These are phyloP conservation scores for Drosophila stalkeri DNA, from an alignment of 2,888 invertebrate genomes.

Conservation along the genomic window DNA sequence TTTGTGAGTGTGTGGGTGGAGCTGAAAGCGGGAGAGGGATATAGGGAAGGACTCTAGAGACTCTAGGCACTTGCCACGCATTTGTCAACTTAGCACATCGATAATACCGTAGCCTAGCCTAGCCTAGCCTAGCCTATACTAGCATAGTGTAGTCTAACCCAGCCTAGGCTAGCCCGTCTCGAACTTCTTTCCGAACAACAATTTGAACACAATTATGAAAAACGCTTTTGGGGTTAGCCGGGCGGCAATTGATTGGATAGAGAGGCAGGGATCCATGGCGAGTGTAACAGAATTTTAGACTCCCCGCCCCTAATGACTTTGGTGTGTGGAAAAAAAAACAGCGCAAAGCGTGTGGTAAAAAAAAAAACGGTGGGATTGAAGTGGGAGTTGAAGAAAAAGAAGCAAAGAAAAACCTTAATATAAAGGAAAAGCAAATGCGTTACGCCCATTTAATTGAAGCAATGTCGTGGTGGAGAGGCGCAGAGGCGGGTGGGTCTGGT, in stretches of 20 bases:
- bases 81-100: constrained; percentile 78
- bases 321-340: constrained; percentile 26
- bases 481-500: neutral
- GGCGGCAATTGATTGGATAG: neutral
- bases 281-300: constrained; percentile 8
- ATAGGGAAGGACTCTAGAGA: neutral
- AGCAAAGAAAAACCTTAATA: constrained; percentile 4
- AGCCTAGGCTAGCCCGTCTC: neutral
- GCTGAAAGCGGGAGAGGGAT: neutral
- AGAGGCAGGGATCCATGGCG: neutral
- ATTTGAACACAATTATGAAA: constrained; percentile 67
- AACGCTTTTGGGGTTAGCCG: constrained; percentile 44
- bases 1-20: constrained; percentile 30
- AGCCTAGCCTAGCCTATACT: neutral
- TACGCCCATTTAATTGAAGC: constrained; percentile 73
- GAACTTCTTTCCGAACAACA: constrained; percentile 22
- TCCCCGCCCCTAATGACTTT: constrained; percentile 33
- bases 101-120: constrained; percentile 40
- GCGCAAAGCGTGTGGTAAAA: constrained; percentile 15
- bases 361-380: neutral
- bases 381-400: neutral
- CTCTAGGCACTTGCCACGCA: constrained; percentile 33
- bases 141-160: neutral
- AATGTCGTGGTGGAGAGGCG: constrained; percentile 15
- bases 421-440: constrained; percentile 38